Evolutionary conservation across 2,888 invertebrate genomes (phyloP).

Genomic region (Rhopalosiphum nymphaeae): DNA sequence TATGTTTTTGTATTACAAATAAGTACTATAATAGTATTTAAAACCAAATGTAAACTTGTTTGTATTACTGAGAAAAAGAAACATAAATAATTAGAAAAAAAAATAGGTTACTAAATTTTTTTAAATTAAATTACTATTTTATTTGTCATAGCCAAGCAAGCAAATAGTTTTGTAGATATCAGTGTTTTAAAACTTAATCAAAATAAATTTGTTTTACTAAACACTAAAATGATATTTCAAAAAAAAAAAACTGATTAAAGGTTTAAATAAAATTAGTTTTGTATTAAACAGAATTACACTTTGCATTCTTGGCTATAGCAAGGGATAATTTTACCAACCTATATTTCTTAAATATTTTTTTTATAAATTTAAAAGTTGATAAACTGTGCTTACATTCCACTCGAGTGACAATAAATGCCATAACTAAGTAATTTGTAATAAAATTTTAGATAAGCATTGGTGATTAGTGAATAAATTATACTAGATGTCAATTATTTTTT

Average conservation of each 20-base stretch:
- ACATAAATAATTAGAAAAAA: background rate
- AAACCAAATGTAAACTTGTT: background rate
- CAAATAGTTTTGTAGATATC: too few relatives aligned
- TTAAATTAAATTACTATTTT: background rate
- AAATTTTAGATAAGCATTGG: background rate
- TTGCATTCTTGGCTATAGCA: background rate
- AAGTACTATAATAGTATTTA: background rate
- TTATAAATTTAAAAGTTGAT: background rate
- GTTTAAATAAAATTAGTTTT: background rate
- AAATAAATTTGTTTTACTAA: background rate
- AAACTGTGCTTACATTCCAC: background rate
- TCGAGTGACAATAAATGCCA: background rate
- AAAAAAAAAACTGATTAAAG: background rate
- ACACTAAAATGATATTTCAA: background rate
- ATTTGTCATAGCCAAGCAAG: background rate
- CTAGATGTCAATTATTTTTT: background rate
- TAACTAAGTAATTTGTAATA: background rate
- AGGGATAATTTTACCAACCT: background rate
- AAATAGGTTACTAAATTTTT: background rate
- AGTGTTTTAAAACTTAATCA: background rate
- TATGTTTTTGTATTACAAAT: background rate
- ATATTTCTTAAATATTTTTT: background rate
- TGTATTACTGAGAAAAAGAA: background rate
- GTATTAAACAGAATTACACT: background rate
- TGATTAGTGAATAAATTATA: background rate